Conservation (phyloP, 2,113 vertebrate genomes). For the Orthonyx spaldingii region DNA sequence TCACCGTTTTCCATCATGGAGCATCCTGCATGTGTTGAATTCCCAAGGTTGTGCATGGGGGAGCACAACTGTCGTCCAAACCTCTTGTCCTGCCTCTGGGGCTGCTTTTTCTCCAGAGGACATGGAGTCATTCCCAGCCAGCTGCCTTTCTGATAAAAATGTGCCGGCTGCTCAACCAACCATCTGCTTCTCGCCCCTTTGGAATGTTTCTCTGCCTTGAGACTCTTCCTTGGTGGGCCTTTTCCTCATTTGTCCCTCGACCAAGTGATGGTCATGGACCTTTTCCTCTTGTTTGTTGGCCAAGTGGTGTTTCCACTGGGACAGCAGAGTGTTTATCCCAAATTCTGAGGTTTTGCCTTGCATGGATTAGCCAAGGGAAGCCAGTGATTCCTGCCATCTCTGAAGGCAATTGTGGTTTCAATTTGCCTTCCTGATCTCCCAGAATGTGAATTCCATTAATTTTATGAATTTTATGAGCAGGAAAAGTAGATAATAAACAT, state of each 20-base stretch:
- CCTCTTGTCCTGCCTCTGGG: background rate
- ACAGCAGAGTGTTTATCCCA: background rate
- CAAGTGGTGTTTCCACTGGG: background rate
- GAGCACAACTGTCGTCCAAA: background rate
- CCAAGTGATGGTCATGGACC: background rate
- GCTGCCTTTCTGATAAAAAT: background rate
- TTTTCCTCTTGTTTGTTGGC: background rate
- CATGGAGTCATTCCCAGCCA: background rate
- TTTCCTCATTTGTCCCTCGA: background rate
- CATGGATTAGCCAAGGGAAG: background rate
- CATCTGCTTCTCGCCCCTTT: background rate
- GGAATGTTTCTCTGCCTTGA: background rate
- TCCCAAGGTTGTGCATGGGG: background rate
- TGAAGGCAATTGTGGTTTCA: rapidly evolving
- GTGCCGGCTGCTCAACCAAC: background rate
- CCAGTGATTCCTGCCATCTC: background rate
- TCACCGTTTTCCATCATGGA: background rate
- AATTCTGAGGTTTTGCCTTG: background rate
- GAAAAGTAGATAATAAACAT: background rate
- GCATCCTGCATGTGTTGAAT: background rate
- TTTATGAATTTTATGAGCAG: background rate
- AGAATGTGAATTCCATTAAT: background rate
- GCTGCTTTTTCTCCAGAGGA: background rate
- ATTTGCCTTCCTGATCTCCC: background rate
- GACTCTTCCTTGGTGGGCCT: background rate